These are phyloP conservation scores for Myrmophylax atrothorax DNA, from an alignment of 2,113 vertebrate genomes.

Conservation along the genomic window DNA sequence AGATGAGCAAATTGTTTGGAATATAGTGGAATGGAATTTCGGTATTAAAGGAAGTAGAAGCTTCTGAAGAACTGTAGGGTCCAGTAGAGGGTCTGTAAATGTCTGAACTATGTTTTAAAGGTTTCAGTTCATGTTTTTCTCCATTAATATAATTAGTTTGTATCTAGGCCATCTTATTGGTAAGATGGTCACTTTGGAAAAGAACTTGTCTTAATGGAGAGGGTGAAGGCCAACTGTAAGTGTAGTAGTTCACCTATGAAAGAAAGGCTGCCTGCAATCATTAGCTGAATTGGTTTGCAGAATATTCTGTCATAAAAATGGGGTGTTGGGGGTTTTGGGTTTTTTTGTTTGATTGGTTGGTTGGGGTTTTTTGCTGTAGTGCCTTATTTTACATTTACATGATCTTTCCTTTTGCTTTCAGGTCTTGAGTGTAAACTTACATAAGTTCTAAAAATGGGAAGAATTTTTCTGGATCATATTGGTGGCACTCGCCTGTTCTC, in stretches of 20 bases:
- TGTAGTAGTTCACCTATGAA: background rate
- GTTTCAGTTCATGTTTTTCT: background rate
- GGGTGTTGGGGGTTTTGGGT: background rate
- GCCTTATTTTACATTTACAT: background rate
- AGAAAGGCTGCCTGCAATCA: background rate
- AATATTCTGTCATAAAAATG: background rate
- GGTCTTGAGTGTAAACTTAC: conserved; percentile 38
- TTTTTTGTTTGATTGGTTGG: background rate
- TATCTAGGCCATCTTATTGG: background rate
- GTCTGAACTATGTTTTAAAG: background rate
- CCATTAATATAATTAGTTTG: background rate
- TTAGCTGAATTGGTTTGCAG: background rate
- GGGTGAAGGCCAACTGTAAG: background rate
- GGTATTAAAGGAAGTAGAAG: background rate
- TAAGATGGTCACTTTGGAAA: background rate
- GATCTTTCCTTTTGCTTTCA: conserved; percentile 58
- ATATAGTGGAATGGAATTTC: background rate
- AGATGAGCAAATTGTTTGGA: background rate
- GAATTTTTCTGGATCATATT: conserved; percentile 98
- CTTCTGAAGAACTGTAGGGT: background rate
- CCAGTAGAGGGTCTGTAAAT: background rate
- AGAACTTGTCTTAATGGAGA: background rate
- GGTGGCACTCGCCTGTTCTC: conserved; percentile 98
- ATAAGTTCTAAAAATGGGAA: conserved; percentile 82
- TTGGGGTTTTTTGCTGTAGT: background rate